Conservation (phyloP, 1,140 invertebrate genomes). For the Apis laboriosa region DNA sequence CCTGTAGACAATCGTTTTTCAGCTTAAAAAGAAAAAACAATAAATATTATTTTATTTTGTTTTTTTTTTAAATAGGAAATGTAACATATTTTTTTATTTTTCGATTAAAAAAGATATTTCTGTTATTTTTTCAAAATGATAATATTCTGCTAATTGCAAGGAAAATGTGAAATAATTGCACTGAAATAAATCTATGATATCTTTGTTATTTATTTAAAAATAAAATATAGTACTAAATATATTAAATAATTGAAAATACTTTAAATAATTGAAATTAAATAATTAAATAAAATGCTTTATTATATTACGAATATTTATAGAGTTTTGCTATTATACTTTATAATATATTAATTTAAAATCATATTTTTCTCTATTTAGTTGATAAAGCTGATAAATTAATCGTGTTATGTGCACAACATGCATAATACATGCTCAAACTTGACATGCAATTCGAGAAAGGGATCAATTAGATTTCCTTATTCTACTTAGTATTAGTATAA, state of each 20-base stretch:
- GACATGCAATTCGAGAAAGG: conserved; percentile 21
- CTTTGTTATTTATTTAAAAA: no score
- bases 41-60: neutral
- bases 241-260: no score
- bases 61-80: neutral
- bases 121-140: no score
- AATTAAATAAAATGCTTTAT: neutral
- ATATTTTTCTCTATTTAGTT: neutral
- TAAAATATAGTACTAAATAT: no score
- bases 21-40: neutral
- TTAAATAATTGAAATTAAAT: no score
- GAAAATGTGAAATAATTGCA: no score
- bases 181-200: no score
- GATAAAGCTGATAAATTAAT: conserved; percentile 28
- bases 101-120: no score
- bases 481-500: neutral
- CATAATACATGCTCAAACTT: conserved; percentile 1
- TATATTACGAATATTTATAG: neutral
- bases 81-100: neutral
- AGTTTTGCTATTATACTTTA: neutral
- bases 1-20: neutral
- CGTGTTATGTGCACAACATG: neutral
- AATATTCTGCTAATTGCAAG: no score
- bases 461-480: conserved; percentile 7
- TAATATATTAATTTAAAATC: neutral